Conservation (phyloP, 2,888 invertebrate genomes). For the Hirtodrosophila histrioides region DNA sequence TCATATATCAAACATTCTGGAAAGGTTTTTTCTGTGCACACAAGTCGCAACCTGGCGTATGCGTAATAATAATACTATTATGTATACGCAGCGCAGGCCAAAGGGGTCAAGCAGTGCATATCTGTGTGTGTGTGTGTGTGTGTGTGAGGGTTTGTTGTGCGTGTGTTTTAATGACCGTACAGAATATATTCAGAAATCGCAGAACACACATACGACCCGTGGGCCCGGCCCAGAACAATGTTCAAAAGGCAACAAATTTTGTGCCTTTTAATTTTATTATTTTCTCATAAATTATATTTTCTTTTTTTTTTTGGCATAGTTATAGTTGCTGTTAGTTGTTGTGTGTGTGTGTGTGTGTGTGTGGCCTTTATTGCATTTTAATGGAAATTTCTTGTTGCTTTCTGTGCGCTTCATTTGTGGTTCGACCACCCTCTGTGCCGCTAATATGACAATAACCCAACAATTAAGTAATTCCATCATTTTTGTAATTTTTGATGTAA, state of each 20-base stretch:
- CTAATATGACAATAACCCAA: conserved; percentile 56
- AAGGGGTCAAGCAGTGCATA: conserved; percentile 41
- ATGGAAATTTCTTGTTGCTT: conserved; percentile 63
- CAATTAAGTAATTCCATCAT: conserved; percentile 66
- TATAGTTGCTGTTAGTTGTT: conserved; percentile 1
- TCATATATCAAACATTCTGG: conserved; percentile 45
- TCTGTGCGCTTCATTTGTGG: conserved; percentile 28
- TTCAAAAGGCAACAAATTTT: conserved; percentile 22
- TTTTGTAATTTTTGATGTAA: conserved; percentile 25
- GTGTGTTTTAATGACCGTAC: conserved; percentile 48
- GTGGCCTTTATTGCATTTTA: conserved; percentile 73
- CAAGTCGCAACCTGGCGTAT: conserved; percentile 43
- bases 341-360: conserved; percentile 25
- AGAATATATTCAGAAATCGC: conserved; percentile 27
- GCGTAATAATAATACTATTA: conserved; percentile 54
- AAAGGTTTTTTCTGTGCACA: conserved; percentile 27
- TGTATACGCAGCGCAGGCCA: conserved; percentile 49
- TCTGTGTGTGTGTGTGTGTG: conserved; percentile 8
- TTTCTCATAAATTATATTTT: conserved; percentile 64
- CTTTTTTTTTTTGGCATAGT: conserved; percentile 8
- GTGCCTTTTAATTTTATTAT: conserved; percentile 69
- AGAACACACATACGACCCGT: conserved; percentile 61
- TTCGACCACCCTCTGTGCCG: conserved; percentile 56
- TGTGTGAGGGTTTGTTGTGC: conserved; percentile 12
- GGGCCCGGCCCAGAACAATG: conserved; percentile 46